Evolutionary conservation across 1,140 invertebrate genomes (phyloP), one percentile per base, ranked within the genome.

Genomic region (Zaprionus camerounensis): DNA sequence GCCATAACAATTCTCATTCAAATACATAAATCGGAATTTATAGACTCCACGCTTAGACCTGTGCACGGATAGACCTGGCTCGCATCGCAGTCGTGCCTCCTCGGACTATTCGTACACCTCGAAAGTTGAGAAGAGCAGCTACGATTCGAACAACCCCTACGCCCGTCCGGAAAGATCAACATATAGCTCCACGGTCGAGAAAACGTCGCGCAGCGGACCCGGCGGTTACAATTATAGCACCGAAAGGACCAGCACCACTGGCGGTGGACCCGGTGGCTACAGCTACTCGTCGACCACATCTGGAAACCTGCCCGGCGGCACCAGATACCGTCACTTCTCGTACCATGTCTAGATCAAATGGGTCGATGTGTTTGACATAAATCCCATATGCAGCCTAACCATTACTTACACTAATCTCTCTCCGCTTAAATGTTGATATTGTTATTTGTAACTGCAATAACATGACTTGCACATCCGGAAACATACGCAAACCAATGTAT

Each of bases 11-110:
- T 66, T 88, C 71, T 81, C 63, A 82, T 76, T 64, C 76, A 82
- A 91, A 86, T 91, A 71, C 86, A 76, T 75, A 80, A 90, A 90
- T 86, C 86, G 84, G 91, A 91, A 91, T 91, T 94, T 94, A 93
- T 94, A 97, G 96, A 97, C 95, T 94, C 96, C 96, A 93, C 95
- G 96, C 78, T 96, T 97, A 94, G 97, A 97, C 94, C 95, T 96
- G 93, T 96, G 97, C 91, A 95, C 95, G 93, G 96, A 97, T 94
- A 95, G 95, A 91, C 96, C 96, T 74, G 94, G 95, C 81, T 92
- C 94, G 80, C 94, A 95, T 80, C 94, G 96, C 79, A 86, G 80
- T 57, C 87, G 81, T 63, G 87, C 82, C 69, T 83, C 91, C 58
- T 92, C 94, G 95, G 93, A 95, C 94, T 97, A 97, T 94, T 97